Conservation (phyloP, 2,888 invertebrate species). For the Sclerodermus sp. region DNA sequence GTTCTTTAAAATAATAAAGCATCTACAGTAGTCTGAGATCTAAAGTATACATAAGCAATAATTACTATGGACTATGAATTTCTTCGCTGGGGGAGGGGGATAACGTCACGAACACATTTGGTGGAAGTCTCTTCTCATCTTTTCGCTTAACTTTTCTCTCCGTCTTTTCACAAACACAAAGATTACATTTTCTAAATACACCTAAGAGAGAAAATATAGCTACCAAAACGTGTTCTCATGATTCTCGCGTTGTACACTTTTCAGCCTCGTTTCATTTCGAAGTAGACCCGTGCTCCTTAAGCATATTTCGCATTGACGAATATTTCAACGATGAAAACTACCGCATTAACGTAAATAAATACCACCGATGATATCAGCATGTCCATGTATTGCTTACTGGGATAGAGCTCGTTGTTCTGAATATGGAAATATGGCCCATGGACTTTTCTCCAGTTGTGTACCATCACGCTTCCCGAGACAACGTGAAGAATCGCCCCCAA, state of each 20-base stretch:
- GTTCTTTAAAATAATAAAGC: no score
- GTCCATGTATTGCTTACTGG: conserved; percentile 70
- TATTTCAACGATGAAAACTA: conserved; percentile 66
- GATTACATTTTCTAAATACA: no score
- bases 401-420: conserved; percentile 59
- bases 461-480: conserved; percentile 67
- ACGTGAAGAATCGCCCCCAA: conserved; percentile 67
- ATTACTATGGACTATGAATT: no score
- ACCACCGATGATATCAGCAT: conserved; percentile 69
- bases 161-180: not conserved
- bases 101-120: conserved; percentile 19
- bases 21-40: no score
- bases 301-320: conserved; percentile 59
- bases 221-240: no score
- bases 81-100: no score
- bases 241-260: no score
- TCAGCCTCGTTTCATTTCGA: no score
- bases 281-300: not conserved
- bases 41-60: no score
- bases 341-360: conserved; percentile 65
- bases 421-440: conserved; percentile 45
- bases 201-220: no score
- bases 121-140: conserved; percentile 10
- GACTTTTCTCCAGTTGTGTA: conserved; percentile 59
- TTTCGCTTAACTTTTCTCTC: not conserved